Conservation (phyloP, 2,888 invertebrate genomes). For the Acanthococcus lagerstroemiae region DNA sequence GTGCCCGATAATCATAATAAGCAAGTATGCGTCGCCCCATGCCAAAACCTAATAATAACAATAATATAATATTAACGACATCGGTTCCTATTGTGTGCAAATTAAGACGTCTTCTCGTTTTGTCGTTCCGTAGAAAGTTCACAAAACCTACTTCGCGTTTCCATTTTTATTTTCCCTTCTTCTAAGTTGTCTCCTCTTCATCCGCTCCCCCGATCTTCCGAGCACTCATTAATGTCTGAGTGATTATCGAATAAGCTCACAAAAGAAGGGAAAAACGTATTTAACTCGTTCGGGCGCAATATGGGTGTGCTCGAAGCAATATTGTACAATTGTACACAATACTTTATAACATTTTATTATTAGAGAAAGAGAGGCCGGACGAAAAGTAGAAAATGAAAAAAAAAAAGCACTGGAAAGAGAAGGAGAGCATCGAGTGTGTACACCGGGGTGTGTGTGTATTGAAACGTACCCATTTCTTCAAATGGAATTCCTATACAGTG, state of each 20-base stretch:
- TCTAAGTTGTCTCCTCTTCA: neutral
- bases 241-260: conserved; percentile 23
- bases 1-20: conserved; percentile 19
- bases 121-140: conserved; percentile 20
- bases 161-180: neutral
- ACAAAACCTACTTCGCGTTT: conserved; percentile 20
- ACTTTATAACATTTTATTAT: conserved; percentile 23
- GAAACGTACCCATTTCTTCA: conserved; percentile 17
- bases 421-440: neutral
- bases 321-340: conserved; percentile 24
- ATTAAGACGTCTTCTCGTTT: conserved; percentile 23
- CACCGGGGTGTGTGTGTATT: neutral
- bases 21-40: neutral
- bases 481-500: conserved; percentile 22
- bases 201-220: neutral
- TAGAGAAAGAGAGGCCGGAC: neutral
- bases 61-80: conserved; percentile 26
- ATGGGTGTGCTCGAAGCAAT: conserved; percentile 25
- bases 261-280: conserved; percentile 8
- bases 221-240: conserved; percentile 19
- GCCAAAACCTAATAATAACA: conserved; percentile 9
- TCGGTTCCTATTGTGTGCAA: conserved; percentile 29
- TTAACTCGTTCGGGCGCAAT: conserved; percentile 18
- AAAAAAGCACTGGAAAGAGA: neutral
- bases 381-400: neutral